Evolutionary conservation across 2,113 vertebrate species (phyloP).

Genomic region (Passerina amoena): DNA sequence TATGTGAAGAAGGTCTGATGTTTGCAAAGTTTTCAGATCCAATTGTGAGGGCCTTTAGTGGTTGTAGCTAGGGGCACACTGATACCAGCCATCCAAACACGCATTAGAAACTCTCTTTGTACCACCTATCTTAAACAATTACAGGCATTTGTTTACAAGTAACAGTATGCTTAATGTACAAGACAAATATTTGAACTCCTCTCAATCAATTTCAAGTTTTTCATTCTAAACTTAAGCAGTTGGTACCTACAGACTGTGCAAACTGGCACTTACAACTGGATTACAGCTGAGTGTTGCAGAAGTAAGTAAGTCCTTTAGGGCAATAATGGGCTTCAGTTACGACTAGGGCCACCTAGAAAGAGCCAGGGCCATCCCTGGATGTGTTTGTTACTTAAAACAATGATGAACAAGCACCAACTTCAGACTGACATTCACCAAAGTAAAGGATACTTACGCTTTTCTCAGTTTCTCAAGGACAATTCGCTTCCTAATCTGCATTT

Average conservation of each 20-base stretch:
- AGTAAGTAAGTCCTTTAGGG: not conserved
- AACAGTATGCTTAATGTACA: not conserved
- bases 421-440: not conserved
- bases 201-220: not conserved
- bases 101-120: not conserved
- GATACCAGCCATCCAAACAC: not conserved
- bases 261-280: not conserved
- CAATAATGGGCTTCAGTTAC: not conserved
- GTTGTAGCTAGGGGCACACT: not conserved
- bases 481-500: slow-evolving; percentile 88
- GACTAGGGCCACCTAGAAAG: not conserved
- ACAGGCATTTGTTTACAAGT: not conserved
- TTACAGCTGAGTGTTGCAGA: not conserved
- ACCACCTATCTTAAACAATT: not conserved
- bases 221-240: not conserved
- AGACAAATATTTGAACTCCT: not conserved
- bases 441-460: slow-evolving; percentile 80
- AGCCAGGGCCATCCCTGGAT: not conserved
- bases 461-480: slow-evolving; percentile 90
- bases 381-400: not conserved
- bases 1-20: not conserved
- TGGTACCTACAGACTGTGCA: not conserved
- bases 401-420: not conserved
- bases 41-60: not conserved
- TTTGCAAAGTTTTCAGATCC: not conserved